Conservation (phyloP, 1,140 invertebrate species). For the Bradysia coprophila region DNA sequence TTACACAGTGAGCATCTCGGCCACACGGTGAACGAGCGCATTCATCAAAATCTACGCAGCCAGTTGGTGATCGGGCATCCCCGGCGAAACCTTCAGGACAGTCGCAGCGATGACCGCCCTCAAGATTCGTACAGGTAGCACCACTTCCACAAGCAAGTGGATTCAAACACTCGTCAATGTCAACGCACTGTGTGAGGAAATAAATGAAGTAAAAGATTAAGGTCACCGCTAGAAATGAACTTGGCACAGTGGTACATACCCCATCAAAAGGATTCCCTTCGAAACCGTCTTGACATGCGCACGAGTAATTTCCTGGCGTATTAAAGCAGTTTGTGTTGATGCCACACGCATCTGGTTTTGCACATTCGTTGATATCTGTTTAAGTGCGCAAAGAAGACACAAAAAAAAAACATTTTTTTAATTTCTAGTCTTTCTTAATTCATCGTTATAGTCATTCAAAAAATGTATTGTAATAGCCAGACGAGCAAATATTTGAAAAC, state of each 20-base stretch:
- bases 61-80: slow-evolving; percentile 40
- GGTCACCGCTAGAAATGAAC: no score
- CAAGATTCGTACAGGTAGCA: slow-evolving; percentile 60
- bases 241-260: no score
- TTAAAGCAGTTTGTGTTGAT: slow-evolving; percentile 65
- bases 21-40: slow-evolving; percentile 48
- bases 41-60: slow-evolving; percentile 50
- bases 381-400: no score
- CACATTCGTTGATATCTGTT: slow-evolving; percentile 78
- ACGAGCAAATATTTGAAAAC: no score
- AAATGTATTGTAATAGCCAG: no score
- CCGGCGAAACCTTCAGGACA: slow-evolving; percentile 66
- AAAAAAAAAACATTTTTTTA: no score
- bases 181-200: slow-evolving; percentile 41
- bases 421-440: no score
- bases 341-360: slow-evolving; percentile 56
- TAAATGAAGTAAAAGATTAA: slow-evolving; percentile 5
- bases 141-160: slow-evolving; percentile 52
- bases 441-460: no score
- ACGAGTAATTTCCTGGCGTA: slow-evolving; percentile 73
- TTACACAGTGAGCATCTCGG: slow-evolving; percentile 48
- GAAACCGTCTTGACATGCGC: slow-evolving; percentile 63
- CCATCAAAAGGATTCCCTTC: slow-evolving; percentile 72
- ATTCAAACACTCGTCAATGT: slow-evolving; percentile 60
- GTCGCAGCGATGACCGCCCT: slow-evolving; percentile 59